Evolutionary conservation across 2,797 vertebrate species (phyloP).

Genomic region (Paramormyrops hopkinsi): DNA sequence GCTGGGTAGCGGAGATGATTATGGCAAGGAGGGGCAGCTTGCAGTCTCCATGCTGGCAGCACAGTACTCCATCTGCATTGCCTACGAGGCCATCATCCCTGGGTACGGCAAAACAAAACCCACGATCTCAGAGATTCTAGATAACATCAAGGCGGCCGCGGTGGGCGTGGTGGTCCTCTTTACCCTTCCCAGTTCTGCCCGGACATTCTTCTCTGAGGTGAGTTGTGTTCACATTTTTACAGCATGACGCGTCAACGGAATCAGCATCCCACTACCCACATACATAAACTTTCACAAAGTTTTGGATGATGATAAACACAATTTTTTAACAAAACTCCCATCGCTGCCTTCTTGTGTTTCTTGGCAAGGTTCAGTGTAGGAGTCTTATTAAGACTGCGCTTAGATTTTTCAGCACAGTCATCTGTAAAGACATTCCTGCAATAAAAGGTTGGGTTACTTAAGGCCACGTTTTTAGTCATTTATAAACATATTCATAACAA

Average conservation of each 20-base stretch:
- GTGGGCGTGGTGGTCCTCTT: slow-evolving; percentile 74
- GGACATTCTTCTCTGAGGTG: slow-evolving; percentile 60
- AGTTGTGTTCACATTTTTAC: not conserved
- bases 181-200: slow-evolving; percentile 33
- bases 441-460: not conserved
- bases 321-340: not conserved
- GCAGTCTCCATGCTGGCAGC: slow-evolving; percentile 54
- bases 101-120: slow-evolving; percentile 36
- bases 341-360: not conserved
- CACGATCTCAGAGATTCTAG: slow-evolving; percentile 40
- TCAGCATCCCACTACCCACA: not conserved
- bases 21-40: slow-evolving; percentile 64
- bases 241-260: not conserved
- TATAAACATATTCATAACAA: not conserved
- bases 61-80: slow-evolving; percentile 64
- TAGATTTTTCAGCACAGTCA: not conserved
- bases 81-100: slow-evolving; percentile 75
- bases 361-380: not conserved
- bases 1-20: slow-evolving; percentile 74
- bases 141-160: slow-evolving; percentile 46
- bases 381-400: not conserved
- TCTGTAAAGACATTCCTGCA: not conserved
- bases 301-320: not conserved
- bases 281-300: not conserved
- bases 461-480: not conserved